phyloP scores from a whole-genome alignment of 1,140 invertebrate genomes.

The Musca vetustissima region DNA sequence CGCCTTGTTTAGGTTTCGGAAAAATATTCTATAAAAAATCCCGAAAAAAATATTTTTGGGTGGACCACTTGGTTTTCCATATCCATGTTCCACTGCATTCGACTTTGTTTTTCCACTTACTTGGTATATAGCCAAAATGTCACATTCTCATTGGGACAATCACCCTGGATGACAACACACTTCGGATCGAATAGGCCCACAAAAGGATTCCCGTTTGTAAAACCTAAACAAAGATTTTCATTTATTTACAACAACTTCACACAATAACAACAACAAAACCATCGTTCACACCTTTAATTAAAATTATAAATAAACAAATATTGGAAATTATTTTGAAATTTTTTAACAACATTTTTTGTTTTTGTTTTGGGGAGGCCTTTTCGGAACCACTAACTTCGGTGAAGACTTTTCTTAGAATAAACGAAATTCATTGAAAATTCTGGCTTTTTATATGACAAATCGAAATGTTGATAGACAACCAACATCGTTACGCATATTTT shows the following conservation, averaged over 20 bases:
- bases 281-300: conserved; percentile 9
- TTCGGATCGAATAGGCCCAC: conserved; percentile 39
- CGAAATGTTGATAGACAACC: conserved; percentile 37
- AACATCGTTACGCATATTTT: conserved; percentile 26
- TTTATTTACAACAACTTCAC: not conserved
- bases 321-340: not conserved
- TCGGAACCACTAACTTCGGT: not conserved
- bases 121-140: conserved; percentile 62
- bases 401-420: not conserved
- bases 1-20: no score
- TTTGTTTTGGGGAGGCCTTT: conserved; percentile 41
- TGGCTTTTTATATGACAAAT: no score
- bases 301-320: not conserved
- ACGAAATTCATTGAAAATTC: no score
- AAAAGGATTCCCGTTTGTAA: conserved; percentile 31
- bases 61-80: no score
- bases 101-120: conserved; percentile 10
- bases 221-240: conserved; percentile 8
- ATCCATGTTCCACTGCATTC: not conserved
- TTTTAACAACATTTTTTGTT: not conserved
- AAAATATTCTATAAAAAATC: no score
- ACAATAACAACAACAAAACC: not conserved
- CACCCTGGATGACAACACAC: conserved; percentile 44
- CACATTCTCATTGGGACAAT: conserved; percentile 62
- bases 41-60: no score